Conservation (phyloP, 1,140 invertebrate species). For the Bombus polaris region DNA sequence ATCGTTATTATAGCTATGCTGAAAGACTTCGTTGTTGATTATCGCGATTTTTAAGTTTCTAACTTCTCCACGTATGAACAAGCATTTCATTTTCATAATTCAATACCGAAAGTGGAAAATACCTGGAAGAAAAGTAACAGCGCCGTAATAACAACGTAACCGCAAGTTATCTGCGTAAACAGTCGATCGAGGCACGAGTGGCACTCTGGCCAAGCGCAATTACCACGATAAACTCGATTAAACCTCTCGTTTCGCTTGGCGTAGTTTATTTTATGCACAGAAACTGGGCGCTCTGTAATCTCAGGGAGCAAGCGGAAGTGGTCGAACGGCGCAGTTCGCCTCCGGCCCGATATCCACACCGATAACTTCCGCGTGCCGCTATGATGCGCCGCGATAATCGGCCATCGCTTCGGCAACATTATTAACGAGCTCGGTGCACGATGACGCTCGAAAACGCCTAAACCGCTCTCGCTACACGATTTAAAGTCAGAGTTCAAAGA, state of each 20-base stretch:
- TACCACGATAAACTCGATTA: constrained; percentile 35
- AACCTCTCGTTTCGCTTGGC: background rate
- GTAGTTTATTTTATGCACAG: constrained; percentile 26
- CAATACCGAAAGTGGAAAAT: background rate
- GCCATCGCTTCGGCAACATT: constrained; percentile 12
- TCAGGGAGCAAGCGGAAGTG: constrained; percentile 11
- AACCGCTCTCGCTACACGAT: background rate
- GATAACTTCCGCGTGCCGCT: constrained; percentile 30
- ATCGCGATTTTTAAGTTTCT: too few relatives aligned
- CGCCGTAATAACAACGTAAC: background rate
- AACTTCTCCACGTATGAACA: too few relatives aligned
- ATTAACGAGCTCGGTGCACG: constrained; percentile 14
- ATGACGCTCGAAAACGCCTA: background rate
- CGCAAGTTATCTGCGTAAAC: background rate
- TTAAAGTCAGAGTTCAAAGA: constrained; percentile 20
- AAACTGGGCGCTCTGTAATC: constrained; percentile 16
- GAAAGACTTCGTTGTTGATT: too few relatives aligned
- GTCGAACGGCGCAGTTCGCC: constrained; percentile 14
- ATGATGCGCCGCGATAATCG: constrained; percentile 1
- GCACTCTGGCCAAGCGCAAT: constrained; percentile 13
- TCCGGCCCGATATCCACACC: constrained; percentile 5
- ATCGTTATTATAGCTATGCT: background rate
- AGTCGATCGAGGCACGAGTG: constrained; percentile 3
- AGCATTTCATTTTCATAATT: background rate
- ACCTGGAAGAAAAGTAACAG: background rate